phyloP scores from a whole-genome alignment of 2,113 vertebrate species.

The Clarias magur region DNA sequence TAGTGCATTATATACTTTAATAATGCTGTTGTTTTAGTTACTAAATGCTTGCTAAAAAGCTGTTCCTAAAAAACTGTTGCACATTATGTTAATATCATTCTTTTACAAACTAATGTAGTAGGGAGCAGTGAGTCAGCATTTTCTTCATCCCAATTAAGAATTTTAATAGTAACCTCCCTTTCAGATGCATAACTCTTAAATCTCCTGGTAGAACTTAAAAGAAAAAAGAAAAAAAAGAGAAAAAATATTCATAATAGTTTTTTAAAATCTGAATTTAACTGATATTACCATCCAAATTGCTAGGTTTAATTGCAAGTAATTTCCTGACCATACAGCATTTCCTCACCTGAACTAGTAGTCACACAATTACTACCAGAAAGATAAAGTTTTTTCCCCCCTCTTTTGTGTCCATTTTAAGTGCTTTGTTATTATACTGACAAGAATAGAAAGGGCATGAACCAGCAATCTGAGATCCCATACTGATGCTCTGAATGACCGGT shows the following conservation, averaged over 20 bases:
- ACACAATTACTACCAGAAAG: constrained; percentile 38
- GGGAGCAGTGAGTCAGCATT: not conserved
- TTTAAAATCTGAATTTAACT: constrained; percentile 41
- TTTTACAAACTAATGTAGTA: not conserved
- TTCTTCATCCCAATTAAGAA: constrained; percentile 3
- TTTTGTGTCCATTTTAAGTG: constrained; percentile 35
- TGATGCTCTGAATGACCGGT: constrained; percentile 20
- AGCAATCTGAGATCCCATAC: constrained; percentile 20
- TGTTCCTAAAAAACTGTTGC: no score
- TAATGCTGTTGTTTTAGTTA: not conserved
- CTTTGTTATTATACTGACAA: constrained; percentile 40
- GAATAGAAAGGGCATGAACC: constrained; percentile 36
- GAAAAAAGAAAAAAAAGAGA: not conserved
- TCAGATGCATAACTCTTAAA: not conserved
- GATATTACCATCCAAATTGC: constrained; percentile 27
- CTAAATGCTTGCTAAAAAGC: not conserved
- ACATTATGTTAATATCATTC: not conserved
- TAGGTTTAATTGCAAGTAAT: constrained; percentile 44
- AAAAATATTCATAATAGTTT: constrained; percentile 15
- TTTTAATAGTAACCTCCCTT: not conserved
- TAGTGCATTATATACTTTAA: not conserved
- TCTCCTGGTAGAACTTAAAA: not conserved
- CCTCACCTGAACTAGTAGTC: constrained; percentile 32
- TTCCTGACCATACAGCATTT: constrained; percentile 35
- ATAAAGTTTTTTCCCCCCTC: constrained; percentile 39